These are phyloP conservation scores for Apodemia duryi DNA, from an alignment of 2,888 invertebrate genomes.

Conservation along the genomic window DNA sequence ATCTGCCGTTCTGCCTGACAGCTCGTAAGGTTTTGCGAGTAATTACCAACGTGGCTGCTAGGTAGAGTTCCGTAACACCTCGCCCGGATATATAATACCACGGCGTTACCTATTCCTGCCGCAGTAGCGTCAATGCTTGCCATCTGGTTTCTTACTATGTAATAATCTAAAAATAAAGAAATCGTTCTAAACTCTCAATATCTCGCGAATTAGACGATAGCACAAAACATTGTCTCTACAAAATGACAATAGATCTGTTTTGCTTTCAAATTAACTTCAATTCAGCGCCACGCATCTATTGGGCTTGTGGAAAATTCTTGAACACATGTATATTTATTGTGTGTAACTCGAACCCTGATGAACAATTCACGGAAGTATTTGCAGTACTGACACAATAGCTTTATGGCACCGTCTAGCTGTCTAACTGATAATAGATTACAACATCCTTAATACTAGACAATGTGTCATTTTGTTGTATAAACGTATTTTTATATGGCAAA, in stretches of 20 bases:
- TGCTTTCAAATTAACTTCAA: constrained; percentile 10
- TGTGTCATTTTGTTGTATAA: neutral
- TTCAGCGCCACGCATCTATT: neutral
- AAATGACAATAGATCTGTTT: constrained; percentile 11
- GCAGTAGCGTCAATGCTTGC: too few species aligned
- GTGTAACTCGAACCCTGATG: constrained; percentile 39
- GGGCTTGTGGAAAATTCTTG: constrained; percentile 16
- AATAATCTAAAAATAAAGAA: too few species aligned
- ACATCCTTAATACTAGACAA: constrained; percentile 30
- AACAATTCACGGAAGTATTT: constrained; percentile 55
- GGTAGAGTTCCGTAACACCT: too few species aligned
- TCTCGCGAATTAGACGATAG: neutral
- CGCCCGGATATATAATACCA: too few species aligned
- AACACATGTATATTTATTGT: constrained; percentile 28
- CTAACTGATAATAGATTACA: constrained; percentile 32
- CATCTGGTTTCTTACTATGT: too few species aligned
- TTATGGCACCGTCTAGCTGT: constrained; percentile 48
- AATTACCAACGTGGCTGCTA: too few species aligned
- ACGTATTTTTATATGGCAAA: too few species aligned
- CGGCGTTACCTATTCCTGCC: too few species aligned
- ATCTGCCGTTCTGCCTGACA: too few species aligned
- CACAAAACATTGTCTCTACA: neutral
- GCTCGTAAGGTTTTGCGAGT: too few species aligned
- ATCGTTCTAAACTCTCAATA: too few species aligned
- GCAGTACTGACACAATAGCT: constrained; percentile 45